Base-by-base conservation (phyloP, 1,140 invertebrate species). In the Lasioglossum albipes region DNA sequence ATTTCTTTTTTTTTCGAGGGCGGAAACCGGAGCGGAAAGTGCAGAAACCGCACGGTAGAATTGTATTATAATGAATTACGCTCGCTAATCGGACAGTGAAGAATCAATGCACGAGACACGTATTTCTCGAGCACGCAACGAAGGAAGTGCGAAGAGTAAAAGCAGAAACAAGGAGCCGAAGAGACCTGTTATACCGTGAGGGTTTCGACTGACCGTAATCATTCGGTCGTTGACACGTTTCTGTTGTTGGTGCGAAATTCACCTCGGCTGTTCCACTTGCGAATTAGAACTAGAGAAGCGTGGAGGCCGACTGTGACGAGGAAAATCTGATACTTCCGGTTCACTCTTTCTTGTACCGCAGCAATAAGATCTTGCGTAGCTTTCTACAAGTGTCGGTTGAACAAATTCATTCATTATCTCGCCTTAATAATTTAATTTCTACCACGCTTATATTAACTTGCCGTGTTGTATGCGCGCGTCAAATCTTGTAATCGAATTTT, bases 191-290 rank as follows among this genome's bases (percentile, higher is more conserved):
- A 76, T 52, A 77, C 72, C 49, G 66, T 76, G 66, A 83, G 27
- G 79, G 78, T 81, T 83, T 75, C 66, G 59, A 71, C 65, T 16
- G 65, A 68, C 70, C 67, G 72, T 68, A 65, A 83, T 81, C 57
- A 65, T 31, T 45, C 79, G 79, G 79, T 83, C 82, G 67, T 83
- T 83, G 79, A 81, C 82, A 75, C 79, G 82, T 59, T 52, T 20
- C 31, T 62, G 49, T 69, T 70, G 66, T 57, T 71, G 69, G 12
- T 61, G 49, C 36, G 70, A 75, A 81, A 83, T 65, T 69, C 52
- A 62, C 45, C n/a, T n/a, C 66, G 20, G 7, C 45, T 41, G 45
- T 54, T 61, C 27, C n/a, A 13, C 54, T 57, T 7, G 10, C 61
- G 52, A 76, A 76, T 27, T n/a, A 64, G 52, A 54, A 68, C 75